Evolutionary conservation across 1,140 invertebrate genomes (phyloP).

Genomic region (Pemphigus obesinymphae): DNA sequence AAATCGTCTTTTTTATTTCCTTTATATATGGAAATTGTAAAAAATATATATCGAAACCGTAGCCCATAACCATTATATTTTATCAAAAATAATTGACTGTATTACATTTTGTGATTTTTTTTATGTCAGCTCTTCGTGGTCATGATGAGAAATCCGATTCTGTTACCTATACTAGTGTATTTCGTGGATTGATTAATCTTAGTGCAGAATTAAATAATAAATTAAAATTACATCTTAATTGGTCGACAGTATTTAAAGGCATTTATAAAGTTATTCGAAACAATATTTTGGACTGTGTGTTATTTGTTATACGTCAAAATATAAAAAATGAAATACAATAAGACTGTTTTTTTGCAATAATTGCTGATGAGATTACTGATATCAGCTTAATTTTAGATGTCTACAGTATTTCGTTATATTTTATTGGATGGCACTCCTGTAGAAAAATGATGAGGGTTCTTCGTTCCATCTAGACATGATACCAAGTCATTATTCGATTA

Average conservation of each 20-base stretch:
- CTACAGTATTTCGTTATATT: not conserved
- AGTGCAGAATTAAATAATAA: conserved; percentile 45
- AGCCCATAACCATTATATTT: conserved; percentile 48
- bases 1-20: not conserved
- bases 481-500: conserved; percentile 48
- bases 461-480: conserved; percentile 39
- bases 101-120: conserved; percentile 48
- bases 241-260: conserved; percentile 26
- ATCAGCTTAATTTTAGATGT: not conserved
- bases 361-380: not conserved
- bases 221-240: conserved; percentile 47
- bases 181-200: conserved; percentile 41
- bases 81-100: conserved; percentile 49
- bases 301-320: not conserved
- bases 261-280: not conserved
- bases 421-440: not conserved
- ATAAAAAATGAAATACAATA: not conserved
- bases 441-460: not conserved
- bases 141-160: conserved; percentile 44
- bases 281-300: not conserved
- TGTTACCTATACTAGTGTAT: conserved; percentile 44
- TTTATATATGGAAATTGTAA: not conserved
- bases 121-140: conserved; percentile 46
- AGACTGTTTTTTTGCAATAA: not conserved
- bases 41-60: conserved; percentile 48